Conservation (phyloP, 1,140 invertebrate species). For the Andricus grossulariae region DNA sequence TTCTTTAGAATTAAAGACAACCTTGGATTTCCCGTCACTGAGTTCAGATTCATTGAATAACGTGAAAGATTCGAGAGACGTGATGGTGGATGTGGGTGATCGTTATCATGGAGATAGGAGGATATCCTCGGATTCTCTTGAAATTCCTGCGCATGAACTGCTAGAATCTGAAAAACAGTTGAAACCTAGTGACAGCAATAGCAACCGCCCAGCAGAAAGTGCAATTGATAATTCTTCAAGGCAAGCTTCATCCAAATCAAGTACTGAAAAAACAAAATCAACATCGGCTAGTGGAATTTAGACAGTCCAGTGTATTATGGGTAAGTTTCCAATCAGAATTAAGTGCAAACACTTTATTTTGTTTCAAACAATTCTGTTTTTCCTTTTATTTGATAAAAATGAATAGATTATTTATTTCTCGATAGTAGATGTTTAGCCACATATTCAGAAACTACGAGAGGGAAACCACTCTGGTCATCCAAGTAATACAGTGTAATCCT, state of each 20-base stretch:
- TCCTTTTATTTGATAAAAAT: too few species aligned
- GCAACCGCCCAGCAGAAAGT: conserved; percentile 50
- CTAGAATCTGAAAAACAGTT: conserved; percentile 53
- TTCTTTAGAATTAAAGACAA: conserved; percentile 72
- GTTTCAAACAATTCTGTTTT: too few species aligned
- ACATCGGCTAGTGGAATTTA: conserved; percentile 47
- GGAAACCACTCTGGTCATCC: too few species aligned
- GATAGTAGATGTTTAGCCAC: too few species aligned
- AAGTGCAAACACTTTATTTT: too few species aligned
- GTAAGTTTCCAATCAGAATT: conserved; percentile 34
- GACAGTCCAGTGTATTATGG: conserved; percentile 40
- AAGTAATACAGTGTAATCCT: too few species aligned
- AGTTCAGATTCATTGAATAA: conserved; percentile 74
- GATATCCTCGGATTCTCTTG: conserved; percentile 72
- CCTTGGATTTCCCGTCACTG: conserved; percentile 70
- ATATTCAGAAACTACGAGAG: too few species aligned
- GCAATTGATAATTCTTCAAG: conserved; percentile 48
- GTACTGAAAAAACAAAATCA: conserved; percentile 56
- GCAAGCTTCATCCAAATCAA: conserved; percentile 46
- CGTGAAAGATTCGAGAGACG: conserved; percentile 63
- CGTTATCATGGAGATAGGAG: conserved; percentile 62
- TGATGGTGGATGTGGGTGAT: conserved; percentile 52
- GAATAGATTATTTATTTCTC: too few species aligned
- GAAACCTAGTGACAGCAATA: conserved; percentile 52
- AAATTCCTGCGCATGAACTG: conserved; percentile 65